Evolutionary conservation across 2,888 invertebrate genomes (phyloP).

Genomic region (Lymantria dispar): DNA sequence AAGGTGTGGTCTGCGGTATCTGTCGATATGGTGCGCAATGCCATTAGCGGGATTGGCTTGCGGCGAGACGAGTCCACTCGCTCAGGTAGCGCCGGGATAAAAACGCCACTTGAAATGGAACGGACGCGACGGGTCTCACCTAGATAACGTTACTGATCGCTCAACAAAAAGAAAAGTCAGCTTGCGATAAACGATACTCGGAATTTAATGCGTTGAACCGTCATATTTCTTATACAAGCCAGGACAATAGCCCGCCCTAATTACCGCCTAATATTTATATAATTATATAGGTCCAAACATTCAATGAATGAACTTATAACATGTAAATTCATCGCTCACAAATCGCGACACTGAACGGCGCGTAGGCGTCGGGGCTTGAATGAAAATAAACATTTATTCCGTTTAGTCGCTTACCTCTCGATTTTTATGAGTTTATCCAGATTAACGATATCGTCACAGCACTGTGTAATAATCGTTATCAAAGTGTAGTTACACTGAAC

Average conservation of each 20-base stretch:
- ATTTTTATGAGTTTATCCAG: constrained; percentile 77
- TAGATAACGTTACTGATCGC: constrained; percentile 62
- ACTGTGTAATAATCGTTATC: constrained; percentile 52
- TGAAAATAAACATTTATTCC: constrained; percentile 71
- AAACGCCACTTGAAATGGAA: constrained; percentile 76
- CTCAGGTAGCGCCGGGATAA: constrained; percentile 78
- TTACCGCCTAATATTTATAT: constrained; percentile 71
- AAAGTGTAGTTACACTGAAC: constrained; percentile 60
- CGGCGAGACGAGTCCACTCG: constrained; percentile 43
- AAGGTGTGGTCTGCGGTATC: constrained; percentile 47
- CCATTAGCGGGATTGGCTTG: constrained; percentile 57
- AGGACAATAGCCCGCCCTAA: constrained; percentile 55
- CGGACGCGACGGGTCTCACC: constrained; percentile 68
- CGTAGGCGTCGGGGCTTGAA: constrained; percentile 74
- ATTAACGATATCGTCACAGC: constrained; percentile 70
- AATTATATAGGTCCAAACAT: constrained; percentile 69
- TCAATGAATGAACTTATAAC: constrained; percentile 77
- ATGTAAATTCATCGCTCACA: constrained; percentile 79
- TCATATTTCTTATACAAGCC: constrained; percentile 42
- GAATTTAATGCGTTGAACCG: constrained; percentile 31
- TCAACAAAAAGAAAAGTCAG: constrained; percentile 45
- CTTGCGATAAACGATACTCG: constrained; percentile 28
- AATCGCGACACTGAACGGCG: constrained; percentile 75
- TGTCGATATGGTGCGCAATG: constrained; percentile 37
- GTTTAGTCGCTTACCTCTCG: constrained; percentile 65